Conservation (phyloP, 2,888 invertebrate genomes). For the Melanostoma mellinum region DNA sequence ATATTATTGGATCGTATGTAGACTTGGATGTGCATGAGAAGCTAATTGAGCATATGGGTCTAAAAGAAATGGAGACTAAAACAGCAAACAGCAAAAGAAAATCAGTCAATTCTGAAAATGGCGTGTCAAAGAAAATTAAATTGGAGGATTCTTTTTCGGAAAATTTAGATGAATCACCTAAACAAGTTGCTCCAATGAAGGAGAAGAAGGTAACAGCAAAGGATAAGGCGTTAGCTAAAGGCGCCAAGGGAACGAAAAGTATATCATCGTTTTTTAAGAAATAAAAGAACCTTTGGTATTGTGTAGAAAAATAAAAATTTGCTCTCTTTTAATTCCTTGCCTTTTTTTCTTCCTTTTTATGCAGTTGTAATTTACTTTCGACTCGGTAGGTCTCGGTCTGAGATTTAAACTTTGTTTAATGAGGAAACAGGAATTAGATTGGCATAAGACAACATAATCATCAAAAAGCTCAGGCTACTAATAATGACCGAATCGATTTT, state of each 20-base stretch:
- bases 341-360: too few relatives aligned
- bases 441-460: too few relatives aligned
- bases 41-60: constrained; percentile 86
- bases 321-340: background rate
- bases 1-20: constrained; percentile 91
- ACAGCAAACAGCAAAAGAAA: constrained; percentile 83
- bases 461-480: too few relatives aligned
- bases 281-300: constrained; percentile 80
- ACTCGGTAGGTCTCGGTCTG: too few relatives aligned
- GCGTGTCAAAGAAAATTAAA: constrained; percentile 82
- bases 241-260: constrained; percentile 90
- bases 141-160: constrained; percentile 77
- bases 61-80: constrained; percentile 81
- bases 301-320: constrained; percentile 8
- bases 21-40: constrained; percentile 86
- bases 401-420: too few relatives aligned
- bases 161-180: constrained; percentile 81
- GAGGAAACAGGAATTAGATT: too few relatives aligned
- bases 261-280: constrained; percentile 90
- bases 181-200: constrained; percentile 73
- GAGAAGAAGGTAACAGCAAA: constrained; percentile 85
- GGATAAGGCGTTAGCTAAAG: constrained; percentile 87
- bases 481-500: too few relatives aligned
- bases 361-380: too few relatives aligned
- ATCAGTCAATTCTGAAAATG: constrained; percentile 80